Percentiles rank a stretch among this genome's conserved stretches.
Conservation (phyloP, 1,140 invertebrate species). For the Eriocheir sinensis region DNA sequence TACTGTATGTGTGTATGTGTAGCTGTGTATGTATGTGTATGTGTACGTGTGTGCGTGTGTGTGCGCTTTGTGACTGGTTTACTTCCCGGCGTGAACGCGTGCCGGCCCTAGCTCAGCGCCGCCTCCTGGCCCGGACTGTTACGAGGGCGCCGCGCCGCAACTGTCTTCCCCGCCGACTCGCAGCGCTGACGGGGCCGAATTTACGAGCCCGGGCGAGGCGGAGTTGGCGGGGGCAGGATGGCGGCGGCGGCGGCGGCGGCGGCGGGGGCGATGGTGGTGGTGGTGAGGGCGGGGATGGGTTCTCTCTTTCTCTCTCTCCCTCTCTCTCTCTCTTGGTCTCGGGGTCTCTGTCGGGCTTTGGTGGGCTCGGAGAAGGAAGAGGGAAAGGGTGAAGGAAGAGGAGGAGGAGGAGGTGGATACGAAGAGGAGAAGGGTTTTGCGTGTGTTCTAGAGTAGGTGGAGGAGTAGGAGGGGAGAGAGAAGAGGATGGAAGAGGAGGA, state of each 20-base stretch:
- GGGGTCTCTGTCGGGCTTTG: too few species aligned
- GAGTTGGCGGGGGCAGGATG: constrained; percentile 57
- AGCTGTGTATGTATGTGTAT: too few species aligned
- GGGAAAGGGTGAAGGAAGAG: not conserved
- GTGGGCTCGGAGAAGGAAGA: too few species aligned
- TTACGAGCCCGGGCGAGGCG: constrained; percentile 37
- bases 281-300: too few species aligned
- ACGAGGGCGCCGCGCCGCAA: constrained; percentile 65
- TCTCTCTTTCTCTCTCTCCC: too few species aligned
- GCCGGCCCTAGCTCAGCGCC: constrained; percentile 56
- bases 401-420: not conserved
- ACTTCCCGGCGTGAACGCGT: constrained; percentile 42
- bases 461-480: not conserved
- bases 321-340: too few species aligned
- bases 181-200: constrained; percentile 54
- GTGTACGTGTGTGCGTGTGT: too few species aligned
- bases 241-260: constrained; percentile 58
- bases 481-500: not conserved
- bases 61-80: constrained; percentile 36
- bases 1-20: too few species aligned
- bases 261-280: constrained; percentile 38
- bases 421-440: not conserved
- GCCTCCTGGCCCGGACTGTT: constrained; percentile 64
- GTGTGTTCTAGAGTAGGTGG: too few species aligned
- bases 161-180: constrained; percentile 69